Conservation (phyloP, 2,113 vertebrate genomes). For the Chloroceryle aenea region DNA sequence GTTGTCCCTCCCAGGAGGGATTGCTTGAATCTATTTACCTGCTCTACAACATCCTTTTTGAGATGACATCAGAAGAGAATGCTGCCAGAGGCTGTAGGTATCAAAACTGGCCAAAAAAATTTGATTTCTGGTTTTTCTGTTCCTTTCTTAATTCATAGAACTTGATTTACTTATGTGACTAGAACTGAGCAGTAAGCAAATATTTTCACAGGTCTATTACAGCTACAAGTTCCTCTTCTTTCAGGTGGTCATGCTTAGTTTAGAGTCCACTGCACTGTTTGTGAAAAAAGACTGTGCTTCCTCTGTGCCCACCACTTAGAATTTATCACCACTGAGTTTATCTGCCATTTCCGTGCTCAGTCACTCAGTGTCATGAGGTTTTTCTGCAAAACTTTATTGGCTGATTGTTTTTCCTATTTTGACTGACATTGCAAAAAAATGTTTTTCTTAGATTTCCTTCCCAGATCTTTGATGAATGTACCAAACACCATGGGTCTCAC, state of each 20-base stretch:
- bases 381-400: neutral
- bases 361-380: neutral
- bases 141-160: neutral
- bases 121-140: neutral
- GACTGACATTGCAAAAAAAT: neutral
- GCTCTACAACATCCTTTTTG: neutral
- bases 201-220: neutral
- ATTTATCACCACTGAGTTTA: neutral
- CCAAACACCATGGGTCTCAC: fast-evolving
- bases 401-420: neutral
- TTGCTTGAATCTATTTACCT: neutral
- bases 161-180: neutral
- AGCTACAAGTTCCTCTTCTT: neutral
- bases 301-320: neutral
- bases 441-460: neutral
- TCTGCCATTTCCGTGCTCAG: neutral
- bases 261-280: neutral
- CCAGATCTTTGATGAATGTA: neutral
- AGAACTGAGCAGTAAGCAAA: neutral
- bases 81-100: neutral
- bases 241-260: neutral
- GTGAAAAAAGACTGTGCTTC: neutral
- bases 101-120: neutral
- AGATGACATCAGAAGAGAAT: neutral
- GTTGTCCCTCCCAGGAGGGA: neutral